These are phyloP conservation scores for Dynastes maya DNA, from an alignment of 2,888 invertebrate genomes.

Conservation along the genomic window DNA sequence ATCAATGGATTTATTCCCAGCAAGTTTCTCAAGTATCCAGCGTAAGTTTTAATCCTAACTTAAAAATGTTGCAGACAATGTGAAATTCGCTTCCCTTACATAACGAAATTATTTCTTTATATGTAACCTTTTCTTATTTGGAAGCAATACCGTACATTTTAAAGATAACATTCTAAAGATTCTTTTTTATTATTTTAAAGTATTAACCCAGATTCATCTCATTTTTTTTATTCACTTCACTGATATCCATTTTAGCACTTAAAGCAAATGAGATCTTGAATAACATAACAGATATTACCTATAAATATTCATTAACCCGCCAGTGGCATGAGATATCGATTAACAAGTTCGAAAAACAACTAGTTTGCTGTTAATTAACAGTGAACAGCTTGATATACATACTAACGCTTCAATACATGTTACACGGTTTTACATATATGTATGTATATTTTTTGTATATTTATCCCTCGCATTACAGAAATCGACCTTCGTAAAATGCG, in stretches of 20 bases:
- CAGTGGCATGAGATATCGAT: neutral
- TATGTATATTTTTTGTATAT: neutral
- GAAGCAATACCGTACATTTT: neutral
- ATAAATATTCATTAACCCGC: slow-evolving; percentile 11
- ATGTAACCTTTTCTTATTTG: too few relatives aligned
- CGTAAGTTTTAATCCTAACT: too few relatives aligned
- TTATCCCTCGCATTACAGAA: neutral
- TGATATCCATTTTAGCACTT: neutral
- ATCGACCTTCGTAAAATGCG: slow-evolving; percentile 3
- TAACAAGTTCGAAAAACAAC: neutral
- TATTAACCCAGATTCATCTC: slow-evolving; percentile 5
- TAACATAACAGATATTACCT: slow-evolving; percentile 9
- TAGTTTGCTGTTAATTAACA: slow-evolving; percentile 1
- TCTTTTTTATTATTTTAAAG: neutral
- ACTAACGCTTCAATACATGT: neutral
- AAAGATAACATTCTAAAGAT: neutral
- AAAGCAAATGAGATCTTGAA: neutral
- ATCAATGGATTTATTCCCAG: too few relatives aligned
- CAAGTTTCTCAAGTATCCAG: too few relatives aligned
- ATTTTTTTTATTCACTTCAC: neutral
- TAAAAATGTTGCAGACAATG: too few relatives aligned
- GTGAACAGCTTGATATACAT: neutral
- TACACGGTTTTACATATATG: neutral
- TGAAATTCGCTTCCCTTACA: too few relatives aligned
- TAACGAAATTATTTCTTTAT: too few relatives aligned